These are phyloP conservation scores for Nettapus auritus DNA, from an alignment of 2,113 vertebrate genomes.

Conservation along the genomic window DNA sequence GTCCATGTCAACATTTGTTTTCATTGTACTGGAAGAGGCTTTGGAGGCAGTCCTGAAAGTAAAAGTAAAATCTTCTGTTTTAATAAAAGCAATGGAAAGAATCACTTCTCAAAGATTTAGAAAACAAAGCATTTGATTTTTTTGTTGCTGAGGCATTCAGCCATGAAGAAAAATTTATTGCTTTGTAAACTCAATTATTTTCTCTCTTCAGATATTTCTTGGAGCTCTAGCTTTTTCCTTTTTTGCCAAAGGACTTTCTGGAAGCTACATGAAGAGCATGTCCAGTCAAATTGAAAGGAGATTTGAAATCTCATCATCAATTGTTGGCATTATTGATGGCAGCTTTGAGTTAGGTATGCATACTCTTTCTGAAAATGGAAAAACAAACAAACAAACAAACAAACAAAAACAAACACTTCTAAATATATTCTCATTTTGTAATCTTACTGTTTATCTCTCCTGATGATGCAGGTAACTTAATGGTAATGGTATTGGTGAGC, in stretches of 20 bases:
- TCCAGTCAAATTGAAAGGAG: slow-evolving; percentile 76
- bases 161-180: neutral
- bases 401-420: neutral
- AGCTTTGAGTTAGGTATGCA: slow-evolving; percentile 77
- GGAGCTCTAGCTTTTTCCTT: slow-evolving; percentile 73
- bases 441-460: neutral
- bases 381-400: neutral
- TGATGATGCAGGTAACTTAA: slow-evolving; percentile 64
- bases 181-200: slow-evolving; percentile 19
- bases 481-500: slow-evolving; percentile 72
- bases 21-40: neutral
- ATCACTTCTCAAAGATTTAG: neutral
- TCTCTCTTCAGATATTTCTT: slow-evolving; percentile 74
- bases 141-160: neutral
- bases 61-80: neutral
- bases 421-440: neutral
- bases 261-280: slow-evolving; percentile 77
- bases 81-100: neutral
- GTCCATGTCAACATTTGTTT: neutral
- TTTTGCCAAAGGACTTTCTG: slow-evolving; percentile 76
- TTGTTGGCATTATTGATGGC: slow-evolving; percentile 74
- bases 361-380: neutral
- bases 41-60: neutral
- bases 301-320: slow-evolving; percentile 74
- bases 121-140: neutral